These are phyloP conservation scores for Leptinotarsa rubiginosa DNA, from an alignment of 2,888 invertebrate species.

Conservation along the genomic window DNA sequence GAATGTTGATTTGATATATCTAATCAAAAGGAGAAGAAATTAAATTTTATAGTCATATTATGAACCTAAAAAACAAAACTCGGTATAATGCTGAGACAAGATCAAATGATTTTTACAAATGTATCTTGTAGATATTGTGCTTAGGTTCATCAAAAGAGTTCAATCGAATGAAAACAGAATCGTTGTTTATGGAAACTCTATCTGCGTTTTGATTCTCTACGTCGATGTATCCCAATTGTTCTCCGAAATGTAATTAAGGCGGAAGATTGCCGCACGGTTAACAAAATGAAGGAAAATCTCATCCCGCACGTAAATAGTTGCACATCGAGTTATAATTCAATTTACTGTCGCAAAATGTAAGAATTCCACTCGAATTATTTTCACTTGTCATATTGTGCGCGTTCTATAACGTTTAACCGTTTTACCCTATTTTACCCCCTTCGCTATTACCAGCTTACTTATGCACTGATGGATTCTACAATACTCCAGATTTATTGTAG, in stretches of 20 bases:
- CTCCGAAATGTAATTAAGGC: slow-evolving; percentile 38
- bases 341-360: slow-evolving; percentile 62
- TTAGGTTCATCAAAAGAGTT: background rate
- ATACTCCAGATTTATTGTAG: slow-evolving; percentile 64
- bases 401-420: slow-evolving; percentile 65
- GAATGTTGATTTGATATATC: too few species aligned
- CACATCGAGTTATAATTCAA: slow-evolving; percentile 54
- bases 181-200: slow-evolving; percentile 1
- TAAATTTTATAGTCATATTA: too few species aligned
- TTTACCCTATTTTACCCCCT: slow-evolving; percentile 58
- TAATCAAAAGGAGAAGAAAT: too few species aligned
- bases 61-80: background rate
- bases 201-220: slow-evolving; percentile 18
- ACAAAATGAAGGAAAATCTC: slow-evolving; percentile 42
- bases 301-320: slow-evolving; percentile 45
- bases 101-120: background rate
- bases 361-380: slow-evolving; percentile 67
- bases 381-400: slow-evolving; percentile 64
- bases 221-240: slow-evolving; percentile 25
- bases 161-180: background rate
- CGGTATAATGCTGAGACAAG: background rate
- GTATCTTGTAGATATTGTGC: background rate
- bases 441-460: slow-evolving; percentile 65
- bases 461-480: slow-evolving; percentile 65
- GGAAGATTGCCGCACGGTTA: slow-evolving; percentile 39